Conservation (phyloP, 2,888 invertebrate genomes). For the Mystacides longicornis region DNA sequence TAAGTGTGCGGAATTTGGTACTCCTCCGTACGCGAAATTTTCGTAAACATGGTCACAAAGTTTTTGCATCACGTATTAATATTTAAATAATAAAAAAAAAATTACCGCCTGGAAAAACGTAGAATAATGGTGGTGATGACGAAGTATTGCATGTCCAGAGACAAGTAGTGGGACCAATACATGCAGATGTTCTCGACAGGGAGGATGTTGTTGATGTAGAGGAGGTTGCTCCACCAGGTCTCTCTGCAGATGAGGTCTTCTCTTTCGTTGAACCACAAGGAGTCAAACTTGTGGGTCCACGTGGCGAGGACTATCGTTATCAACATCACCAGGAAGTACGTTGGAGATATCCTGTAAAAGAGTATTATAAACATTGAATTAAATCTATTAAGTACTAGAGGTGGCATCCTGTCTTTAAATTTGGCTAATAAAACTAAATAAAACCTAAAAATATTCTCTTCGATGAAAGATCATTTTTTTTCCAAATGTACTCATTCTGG, state of each 20-base stretch:
- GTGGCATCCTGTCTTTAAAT: no score
- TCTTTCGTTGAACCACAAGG: constrained; percentile 35
- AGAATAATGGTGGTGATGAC: constrained; percentile 10
- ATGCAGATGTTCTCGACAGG: constrained; percentile 32
- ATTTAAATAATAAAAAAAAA: not conserved
- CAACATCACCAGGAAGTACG: constrained; percentile 37
- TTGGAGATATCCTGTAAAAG: constrained; percentile 38
- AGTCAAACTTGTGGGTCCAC: constrained; percentile 34
- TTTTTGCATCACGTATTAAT: no score
- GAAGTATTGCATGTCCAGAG: constrained; percentile 23
- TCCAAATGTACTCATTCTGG: no score
- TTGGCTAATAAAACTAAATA: not conserved
- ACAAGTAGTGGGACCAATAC: constrained; percentile 40
- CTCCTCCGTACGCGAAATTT: no score
- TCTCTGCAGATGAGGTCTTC: constrained; percentile 36
- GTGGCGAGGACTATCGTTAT: constrained; percentile 34
- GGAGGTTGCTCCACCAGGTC: constrained; percentile 44
- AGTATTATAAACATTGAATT: no score
- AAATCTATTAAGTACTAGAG: no score
- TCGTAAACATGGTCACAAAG: no score
- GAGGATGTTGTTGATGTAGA: constrained; percentile 30
- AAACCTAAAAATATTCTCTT: no score
- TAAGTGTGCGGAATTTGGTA: no score
- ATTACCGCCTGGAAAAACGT: constrained; percentile 17
- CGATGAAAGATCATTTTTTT: no score